Evolutionary conservation across 2,888 invertebrate species (phyloP).

Genomic region (Leptopterna dolabrata): DNA sequence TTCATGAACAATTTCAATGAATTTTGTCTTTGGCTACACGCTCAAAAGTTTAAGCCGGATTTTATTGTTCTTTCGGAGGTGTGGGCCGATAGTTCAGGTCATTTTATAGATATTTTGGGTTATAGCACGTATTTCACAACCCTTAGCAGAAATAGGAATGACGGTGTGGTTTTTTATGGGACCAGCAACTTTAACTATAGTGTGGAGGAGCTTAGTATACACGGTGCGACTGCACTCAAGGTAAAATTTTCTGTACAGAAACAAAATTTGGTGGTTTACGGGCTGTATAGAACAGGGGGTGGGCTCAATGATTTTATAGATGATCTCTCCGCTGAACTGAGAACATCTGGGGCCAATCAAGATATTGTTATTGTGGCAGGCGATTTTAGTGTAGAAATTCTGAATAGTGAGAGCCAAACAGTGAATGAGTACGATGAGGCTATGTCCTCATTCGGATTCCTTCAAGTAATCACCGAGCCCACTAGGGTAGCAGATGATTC

Average conservation of each 20-base stretch:
- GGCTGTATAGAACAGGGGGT: not conserved
- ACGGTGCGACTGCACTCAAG: not conserved
- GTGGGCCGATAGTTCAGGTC: not conserved
- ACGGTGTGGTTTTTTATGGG: not conserved
- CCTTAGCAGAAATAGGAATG: not conserved
- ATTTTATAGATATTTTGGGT: not conserved
- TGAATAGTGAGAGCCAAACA: not conserved
- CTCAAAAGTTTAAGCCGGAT: not conserved
- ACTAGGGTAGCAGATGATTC: too few relatives aligned
- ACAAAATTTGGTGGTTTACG: constrained; percentile 9
- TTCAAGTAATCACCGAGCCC: too few relatives aligned
- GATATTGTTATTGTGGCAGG: not conserved
- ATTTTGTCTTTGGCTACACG: not conserved
- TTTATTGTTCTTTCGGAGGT: not conserved
- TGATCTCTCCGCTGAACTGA: not conserved
- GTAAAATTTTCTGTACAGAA: not conserved
- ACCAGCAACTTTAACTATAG: not conserved
- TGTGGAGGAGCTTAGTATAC: not conserved
- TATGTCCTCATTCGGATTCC: not conserved
- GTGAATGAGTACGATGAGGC: constrained; percentile 8
- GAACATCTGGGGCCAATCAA: not conserved
- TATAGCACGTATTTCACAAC: not conserved
- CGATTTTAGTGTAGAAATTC: not conserved
- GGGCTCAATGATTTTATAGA: not conserved
- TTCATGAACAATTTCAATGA: not conserved